Evolutionary conservation across 2,797 vertebrate genomes (phyloP).

Genomic region (Meda fulgida): DNA sequence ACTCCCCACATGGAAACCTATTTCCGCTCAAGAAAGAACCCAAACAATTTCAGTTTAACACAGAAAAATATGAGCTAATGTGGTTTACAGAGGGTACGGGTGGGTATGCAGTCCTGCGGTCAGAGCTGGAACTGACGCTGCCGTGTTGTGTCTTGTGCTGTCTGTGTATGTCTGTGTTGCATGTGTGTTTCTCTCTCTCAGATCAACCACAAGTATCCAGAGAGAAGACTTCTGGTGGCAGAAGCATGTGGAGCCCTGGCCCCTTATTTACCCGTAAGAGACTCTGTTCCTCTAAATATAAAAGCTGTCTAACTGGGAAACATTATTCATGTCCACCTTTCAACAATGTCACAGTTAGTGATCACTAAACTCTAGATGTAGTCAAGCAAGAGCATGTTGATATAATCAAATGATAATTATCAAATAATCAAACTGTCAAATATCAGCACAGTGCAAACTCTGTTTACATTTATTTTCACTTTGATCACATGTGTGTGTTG

Average conservation of each 20-base stretch:
- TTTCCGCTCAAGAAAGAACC: slow-evolving; percentile 44
- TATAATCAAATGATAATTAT: slow-evolving; percentile 15
- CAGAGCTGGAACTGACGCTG: slow-evolving; percentile 42
- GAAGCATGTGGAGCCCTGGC: slow-evolving; percentile 97
- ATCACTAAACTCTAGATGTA: slow-evolving; percentile 24
- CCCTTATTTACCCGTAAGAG: slow-evolving; percentile 96
- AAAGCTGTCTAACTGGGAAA: slow-evolving; percentile 2
- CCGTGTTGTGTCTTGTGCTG: slow-evolving; percentile 71
- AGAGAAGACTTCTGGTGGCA: slow-evolving; percentile 94
- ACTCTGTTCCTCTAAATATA: slow-evolving; percentile 34
- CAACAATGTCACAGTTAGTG: slow-evolving; percentile 26
- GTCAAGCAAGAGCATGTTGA: slow-evolving; percentile 12
- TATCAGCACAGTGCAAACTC: neutral
- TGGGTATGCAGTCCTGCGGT: slow-evolving; percentile 58
- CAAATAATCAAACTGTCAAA: slow-evolving; percentile 2
- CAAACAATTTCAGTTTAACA: slow-evolving; percentile 37
- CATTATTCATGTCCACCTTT: slow-evolving; percentile 9
- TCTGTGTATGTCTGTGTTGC: slow-evolving; percentile 61
- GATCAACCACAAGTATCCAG: slow-evolving; percentile 99
- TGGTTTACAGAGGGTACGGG: slow-evolving; percentile 30
- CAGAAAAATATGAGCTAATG: slow-evolving; percentile 44
- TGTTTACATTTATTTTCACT: neutral
- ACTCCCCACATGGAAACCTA: slow-evolving; percentile 19
- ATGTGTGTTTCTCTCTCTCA: slow-evolving; percentile 66
- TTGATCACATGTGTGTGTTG: neutral